Evolutionary conservation across 2,888 invertebrate genomes (phyloP), one percentile per base, ranked within the genome.

Genomic region (Tetanocera ferruginea): DNA sequence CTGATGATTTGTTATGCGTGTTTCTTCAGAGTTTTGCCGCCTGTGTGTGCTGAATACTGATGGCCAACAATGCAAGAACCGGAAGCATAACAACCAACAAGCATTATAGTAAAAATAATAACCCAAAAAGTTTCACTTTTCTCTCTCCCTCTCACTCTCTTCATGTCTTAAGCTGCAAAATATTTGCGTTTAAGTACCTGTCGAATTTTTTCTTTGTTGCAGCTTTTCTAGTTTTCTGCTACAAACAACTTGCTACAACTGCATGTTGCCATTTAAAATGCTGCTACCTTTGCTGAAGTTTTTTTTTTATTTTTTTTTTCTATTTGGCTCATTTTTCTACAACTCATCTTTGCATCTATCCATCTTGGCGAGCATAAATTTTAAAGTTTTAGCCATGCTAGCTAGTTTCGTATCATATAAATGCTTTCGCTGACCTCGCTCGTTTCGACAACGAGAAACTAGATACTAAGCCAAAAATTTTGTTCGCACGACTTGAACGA

Each of bases 401-500:
- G 28, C 28, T 28, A 9, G n/a, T 28, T 25, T 28, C 25, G 57
- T 25, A 23, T 55, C 19, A 23, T 9, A 23, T 2, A 2, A 28
- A 60, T 60, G 57, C 9, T 23, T 25, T n/a, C 8, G 57, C 57
- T 60, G 57, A 60, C 57, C 57, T 23, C 57, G 57, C 19, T 60
- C 57, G 57, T 28, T 23, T 19, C 57, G 19, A 28, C n/a, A 60
- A 11, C 57, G 8, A 28, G 11, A 60, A 60, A 23, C 19, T 25
- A 23, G 57, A 60, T 28, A 43, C 43, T 43, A 43, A 11, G 6
- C 11, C 14, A 43, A 43, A 23, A 60, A 25, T 60, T 60, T 60
- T 28, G 57, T 67, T 19, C 67, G 67, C 37, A 43, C 67, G 37
- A 67, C 67, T 67, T 34, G 37, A 67, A 43, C 67, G 43, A 67